Evolutionary conservation across 2,888 invertebrate species (phyloP).

Genomic region (Pollenia griseotomentosa): DNA sequence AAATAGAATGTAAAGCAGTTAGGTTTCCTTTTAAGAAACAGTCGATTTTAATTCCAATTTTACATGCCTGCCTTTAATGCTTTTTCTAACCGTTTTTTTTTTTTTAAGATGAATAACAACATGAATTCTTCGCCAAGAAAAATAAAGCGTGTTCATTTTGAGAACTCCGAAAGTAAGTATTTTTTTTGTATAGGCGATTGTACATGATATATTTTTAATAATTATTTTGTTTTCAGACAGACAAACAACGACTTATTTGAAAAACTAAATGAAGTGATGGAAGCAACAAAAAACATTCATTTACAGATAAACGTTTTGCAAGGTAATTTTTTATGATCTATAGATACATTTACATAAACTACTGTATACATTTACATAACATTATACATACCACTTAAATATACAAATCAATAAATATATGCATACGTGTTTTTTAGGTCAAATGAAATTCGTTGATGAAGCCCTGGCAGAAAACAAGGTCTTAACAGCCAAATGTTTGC

Average conservation of each 20-base stretch:
- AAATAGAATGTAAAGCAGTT: conserved; percentile 55
- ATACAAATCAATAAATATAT: conserved; percentile 29
- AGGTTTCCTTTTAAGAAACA: conserved; percentile 51
- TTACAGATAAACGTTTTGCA: conserved; percentile 46
- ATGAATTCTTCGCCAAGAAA: conserved; percentile 40
- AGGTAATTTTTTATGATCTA: conserved; percentile 42
- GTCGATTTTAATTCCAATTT: conserved; percentile 37
- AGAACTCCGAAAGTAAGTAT: neutral
- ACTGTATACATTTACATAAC: conserved; percentile 27
- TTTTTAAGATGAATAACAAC: conserved; percentile 36
- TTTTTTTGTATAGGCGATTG: neutral
- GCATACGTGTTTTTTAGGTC: conserved; percentile 8
- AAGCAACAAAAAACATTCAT: conserved; percentile 30
- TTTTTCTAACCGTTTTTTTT: conserved; percentile 26
- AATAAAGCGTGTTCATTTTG: conserved; percentile 28
- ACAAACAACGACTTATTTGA: conserved; percentile 49
- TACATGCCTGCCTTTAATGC: conserved; percentile 28
- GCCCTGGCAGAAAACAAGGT: conserved; percentile 50
- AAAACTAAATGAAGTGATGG: conserved; percentile 33
- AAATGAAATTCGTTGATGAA: conserved; percentile 14
- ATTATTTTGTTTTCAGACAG: conserved; percentile 40
- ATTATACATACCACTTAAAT: conserved; percentile 24
- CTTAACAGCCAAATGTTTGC: conserved; percentile 36
- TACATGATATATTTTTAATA: conserved; percentile 31
- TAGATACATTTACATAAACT: neutral